Evolutionary conservation across 2,888 invertebrate species (phyloP).

Genomic region (Dendrolimus houi): DNA sequence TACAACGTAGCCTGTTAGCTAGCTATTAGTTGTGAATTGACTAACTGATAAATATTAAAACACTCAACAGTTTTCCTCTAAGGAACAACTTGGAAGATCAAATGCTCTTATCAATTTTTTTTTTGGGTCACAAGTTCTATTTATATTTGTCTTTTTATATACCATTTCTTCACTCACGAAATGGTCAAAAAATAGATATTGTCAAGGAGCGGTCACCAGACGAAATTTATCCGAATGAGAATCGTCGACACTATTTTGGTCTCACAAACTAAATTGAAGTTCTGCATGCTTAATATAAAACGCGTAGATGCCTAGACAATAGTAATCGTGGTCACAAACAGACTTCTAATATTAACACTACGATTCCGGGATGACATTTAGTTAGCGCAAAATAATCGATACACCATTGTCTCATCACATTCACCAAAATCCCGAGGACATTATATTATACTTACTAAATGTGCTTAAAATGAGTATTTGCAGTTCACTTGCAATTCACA

Average conservation of each 20-base stretch:
- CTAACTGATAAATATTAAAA: too few species aligned
- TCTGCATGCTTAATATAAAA: constrained; percentile 70
- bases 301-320: constrained; percentile 73
- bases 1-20: too few species aligned
- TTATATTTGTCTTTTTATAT: constrained; percentile 21
- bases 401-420: constrained; percentile 74
- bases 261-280: constrained; percentile 62
- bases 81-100: not conserved
- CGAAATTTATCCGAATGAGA: constrained; percentile 47
- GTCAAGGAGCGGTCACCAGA: constrained; percentile 42
- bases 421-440: constrained; percentile 56
- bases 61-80: too few species aligned
- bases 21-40: too few species aligned
- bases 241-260: constrained; percentile 64
- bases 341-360: constrained; percentile 75
- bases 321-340: constrained; percentile 68
- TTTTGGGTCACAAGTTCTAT: constrained; percentile 13
- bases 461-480: constrained; percentile 20
- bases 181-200: constrained; percentile 49
- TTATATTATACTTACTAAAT: constrained; percentile 34
- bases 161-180: constrained; percentile 33
- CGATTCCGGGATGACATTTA: constrained; percentile 74
- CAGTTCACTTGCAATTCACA: constrained; percentile 12
- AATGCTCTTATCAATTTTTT: not conserved
- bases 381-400: constrained; percentile 75